A percentile compares a stretch with the other conserved stretches of the same genome.
Conservation (phyloP, 2,113 vertebrate genomes). For the Entomyzon cyanotis region DNA sequence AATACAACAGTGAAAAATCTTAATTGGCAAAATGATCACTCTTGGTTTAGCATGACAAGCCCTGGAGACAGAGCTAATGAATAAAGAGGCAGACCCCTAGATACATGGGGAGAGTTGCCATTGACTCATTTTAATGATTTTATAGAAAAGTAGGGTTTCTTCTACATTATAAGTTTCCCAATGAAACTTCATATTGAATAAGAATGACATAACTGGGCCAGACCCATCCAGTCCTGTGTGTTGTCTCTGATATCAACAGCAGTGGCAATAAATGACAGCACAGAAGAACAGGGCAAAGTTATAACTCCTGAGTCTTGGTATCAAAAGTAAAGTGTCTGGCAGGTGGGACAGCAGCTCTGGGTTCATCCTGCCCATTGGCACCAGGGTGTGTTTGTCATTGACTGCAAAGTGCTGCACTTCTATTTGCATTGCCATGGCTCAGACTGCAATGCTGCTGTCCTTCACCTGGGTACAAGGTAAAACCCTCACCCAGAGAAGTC, state of each 20-base stretch:
- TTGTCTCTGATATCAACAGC: rapidly evolving
- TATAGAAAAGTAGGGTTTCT: not conserved
- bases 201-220: not conserved
- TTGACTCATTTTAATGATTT: not conserved
- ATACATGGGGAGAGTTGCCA: not conserved
- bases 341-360: not conserved
- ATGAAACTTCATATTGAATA: not conserved
- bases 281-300: not conserved
- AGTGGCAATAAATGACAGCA: not conserved
- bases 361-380: not conserved
- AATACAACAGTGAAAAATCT: not conserved
- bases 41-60: not conserved
- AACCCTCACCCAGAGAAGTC: not conserved
- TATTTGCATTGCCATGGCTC: not conserved
- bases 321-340: not conserved
- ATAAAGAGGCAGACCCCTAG: not conserved
- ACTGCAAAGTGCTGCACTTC: not conserved
- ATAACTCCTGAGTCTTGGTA: not conserved
- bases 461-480: not conserved
- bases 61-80: not conserved
- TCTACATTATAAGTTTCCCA: not conserved
- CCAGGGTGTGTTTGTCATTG: not conserved
- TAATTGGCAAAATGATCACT: not conserved
- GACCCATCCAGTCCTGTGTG: not conserved
- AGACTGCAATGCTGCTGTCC: rapidly evolving